Evolutionary conservation across 2,888 invertebrate species (phyloP), one percentile per base, ranked within the genome.

Genomic region (Mycalesis mineus): DNA sequence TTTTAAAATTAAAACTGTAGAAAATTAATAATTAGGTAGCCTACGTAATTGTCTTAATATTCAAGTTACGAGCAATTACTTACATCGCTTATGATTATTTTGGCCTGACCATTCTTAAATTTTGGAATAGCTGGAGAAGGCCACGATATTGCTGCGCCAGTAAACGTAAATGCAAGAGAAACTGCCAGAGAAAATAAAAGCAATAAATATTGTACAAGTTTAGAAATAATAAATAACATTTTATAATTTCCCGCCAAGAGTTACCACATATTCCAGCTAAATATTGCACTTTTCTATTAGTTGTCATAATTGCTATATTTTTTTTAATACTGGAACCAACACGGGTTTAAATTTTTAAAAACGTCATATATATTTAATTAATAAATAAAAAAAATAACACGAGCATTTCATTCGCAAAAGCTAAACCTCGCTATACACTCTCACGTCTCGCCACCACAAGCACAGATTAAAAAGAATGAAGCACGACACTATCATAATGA

Each of bases 71-170:
- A n/a, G n/a, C n/a, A n/a, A 40, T 8, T 50, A 79, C 87, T 82
- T 73, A 89, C 90, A 68, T 88, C 82, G 41, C 81, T 80, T 51
- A 90, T 84, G 57, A 74, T 60, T 47, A 90, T 64, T 63, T 79
- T 75, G 3, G 87, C 78, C 63, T 83, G 84, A 13, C 87, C 87
- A 58, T 68, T 84, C 64, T 78, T 82, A 68, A 91, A 81, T 74
- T 90, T 89, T 41, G 91, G 90, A 66, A 91, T 82, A 28, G 89
- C 90, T n/a, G 92, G 91, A 1, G 92, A 91, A 0, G 91, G 80
- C 91, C 91, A 91, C 7, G 90, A 87, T 53, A 89, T 69, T 7
- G 82, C 80, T 28, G 89, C 86, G 9, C 91, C 90, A 28, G 87
- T 88, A 59, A 85, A 89, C 54, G 84, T 76, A 70, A 88, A 88